Percentiles rank a stretch among this genome's conserved stretches.
phyloP scores from a whole-genome alignment of 2,888 invertebrate genomes.

The Polymixis lichenea region DNA sequence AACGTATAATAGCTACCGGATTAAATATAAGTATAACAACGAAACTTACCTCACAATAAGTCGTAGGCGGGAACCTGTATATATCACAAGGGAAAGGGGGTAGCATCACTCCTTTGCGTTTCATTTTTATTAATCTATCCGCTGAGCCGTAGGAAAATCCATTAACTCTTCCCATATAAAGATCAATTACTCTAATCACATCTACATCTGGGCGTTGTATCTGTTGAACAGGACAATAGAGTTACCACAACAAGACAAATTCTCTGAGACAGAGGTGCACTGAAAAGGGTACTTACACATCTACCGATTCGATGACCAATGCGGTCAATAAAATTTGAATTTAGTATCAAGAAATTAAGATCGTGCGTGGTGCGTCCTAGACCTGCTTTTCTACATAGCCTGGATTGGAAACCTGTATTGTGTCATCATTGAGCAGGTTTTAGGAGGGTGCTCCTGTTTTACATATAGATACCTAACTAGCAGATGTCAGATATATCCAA shows the following conservation, averaged over 20 bases:
- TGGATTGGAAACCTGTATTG: not conserved
- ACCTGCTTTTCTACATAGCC: not conserved
- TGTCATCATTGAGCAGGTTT: not conserved
- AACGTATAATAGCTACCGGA: not conserved
- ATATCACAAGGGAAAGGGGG: slow-evolving; percentile 89
- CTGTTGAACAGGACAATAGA: slow-evolving; percentile 54
- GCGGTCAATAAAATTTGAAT: not conserved
- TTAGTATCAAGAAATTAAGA: not conserved
- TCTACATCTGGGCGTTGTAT: slow-evolving; percentile 80
- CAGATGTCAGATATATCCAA: not conserved
- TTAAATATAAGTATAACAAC: not conserved
- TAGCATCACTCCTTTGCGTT: slow-evolving; percentile 88
- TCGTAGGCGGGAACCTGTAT: slow-evolving; percentile 86
- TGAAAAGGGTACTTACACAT: not conserved
- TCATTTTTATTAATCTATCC: slow-evolving; percentile 86
- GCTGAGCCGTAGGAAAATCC: slow-evolving; percentile 90
- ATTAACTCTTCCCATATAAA: slow-evolving; percentile 88
- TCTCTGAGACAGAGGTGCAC: not conserved
- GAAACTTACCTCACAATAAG: slow-evolving; percentile 81
- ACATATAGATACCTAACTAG: not conserved
- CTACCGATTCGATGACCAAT: not conserved
- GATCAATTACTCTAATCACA: slow-evolving; percentile 84
- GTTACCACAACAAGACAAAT: not conserved
- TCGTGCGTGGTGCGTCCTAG: not conserved
- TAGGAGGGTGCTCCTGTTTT: not conserved